phyloP scores from a whole-genome alignment of 2,113 vertebrate species.

The Paraplagusia blochii region DNA sequence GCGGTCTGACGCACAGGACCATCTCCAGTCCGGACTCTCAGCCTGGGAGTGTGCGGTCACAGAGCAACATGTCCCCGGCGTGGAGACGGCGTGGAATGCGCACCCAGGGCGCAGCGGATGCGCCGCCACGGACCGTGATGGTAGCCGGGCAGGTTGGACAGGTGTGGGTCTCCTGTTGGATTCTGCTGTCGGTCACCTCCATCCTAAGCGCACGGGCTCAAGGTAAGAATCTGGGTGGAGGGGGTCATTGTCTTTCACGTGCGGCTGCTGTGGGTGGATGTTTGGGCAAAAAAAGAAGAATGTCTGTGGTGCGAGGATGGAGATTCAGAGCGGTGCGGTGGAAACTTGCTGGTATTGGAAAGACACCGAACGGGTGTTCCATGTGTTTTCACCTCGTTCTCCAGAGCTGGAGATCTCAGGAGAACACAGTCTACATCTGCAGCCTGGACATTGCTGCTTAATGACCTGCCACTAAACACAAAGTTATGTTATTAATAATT shows the following conservation, averaged over 20 bases:
- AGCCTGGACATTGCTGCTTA: too few species aligned
- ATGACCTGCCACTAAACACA: too few species aligned
- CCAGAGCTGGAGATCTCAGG: too few species aligned
- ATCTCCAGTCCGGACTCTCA: slow-evolving; percentile 45
- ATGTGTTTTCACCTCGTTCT: too few species aligned
- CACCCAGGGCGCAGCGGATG: slow-evolving; percentile 46
- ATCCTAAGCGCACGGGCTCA: slow-evolving; percentile 62
- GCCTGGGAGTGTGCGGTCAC: slow-evolving; percentile 39
- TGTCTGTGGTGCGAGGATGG: too few species aligned
- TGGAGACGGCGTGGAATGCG: slow-evolving; percentile 54
- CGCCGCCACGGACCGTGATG: slow-evolving; percentile 53
- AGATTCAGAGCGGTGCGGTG: too few species aligned
- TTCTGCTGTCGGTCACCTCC: slow-evolving; percentile 62
- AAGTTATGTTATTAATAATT: too few species aligned
- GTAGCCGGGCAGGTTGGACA: slow-evolving; percentile 48
- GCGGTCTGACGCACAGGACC: slow-evolving; percentile 55
- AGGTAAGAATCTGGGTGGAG: slow-evolving; percentile 77
- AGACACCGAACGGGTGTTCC: too few species aligned
- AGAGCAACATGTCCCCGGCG: slow-evolving; percentile 74
- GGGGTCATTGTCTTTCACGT: background rate
- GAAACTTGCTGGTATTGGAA: too few species aligned
- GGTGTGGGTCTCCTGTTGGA: slow-evolving; percentile 70
- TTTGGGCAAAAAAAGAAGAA: slow-evolving; percentile 6
- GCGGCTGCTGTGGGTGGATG: slow-evolving; percentile 7
- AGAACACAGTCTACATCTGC: too few species aligned